Conservation (phyloP, 92 coral and sea anemone genomes). For the Epizoanthus stellaris region DNA sequence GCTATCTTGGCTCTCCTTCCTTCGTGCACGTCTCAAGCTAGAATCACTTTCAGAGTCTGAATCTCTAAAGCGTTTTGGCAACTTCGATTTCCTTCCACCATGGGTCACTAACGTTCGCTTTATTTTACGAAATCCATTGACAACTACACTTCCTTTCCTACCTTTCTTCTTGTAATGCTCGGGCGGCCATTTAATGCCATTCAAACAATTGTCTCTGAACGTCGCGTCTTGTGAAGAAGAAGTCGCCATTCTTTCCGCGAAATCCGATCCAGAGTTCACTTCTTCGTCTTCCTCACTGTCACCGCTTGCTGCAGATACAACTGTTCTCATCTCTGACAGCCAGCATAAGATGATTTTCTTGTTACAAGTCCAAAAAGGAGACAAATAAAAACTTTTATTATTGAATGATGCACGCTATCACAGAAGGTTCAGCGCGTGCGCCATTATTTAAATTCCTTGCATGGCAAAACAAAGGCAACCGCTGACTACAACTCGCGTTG, state of each 20-base stretch:
- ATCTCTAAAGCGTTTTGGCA: conserved; percentile 93
- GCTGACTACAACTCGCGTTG: conserved; percentile 57
- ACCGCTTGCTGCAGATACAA: conserved; percentile 71
- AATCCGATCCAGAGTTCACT: conserved; percentile 59
- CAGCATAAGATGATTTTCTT: conserved; percentile 72
- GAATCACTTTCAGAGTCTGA: conserved; percentile 87
- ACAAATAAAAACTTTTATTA: conserved; percentile 82
- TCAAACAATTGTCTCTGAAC: conserved; percentile 95
- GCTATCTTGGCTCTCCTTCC: conserved; percentile 45
- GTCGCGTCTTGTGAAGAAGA: conserved; percentile 79
- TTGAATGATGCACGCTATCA: conserved; percentile 97
- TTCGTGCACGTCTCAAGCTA: conserved; percentile 62
- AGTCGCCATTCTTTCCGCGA: conserved; percentile 61
- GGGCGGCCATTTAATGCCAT: conserved; percentile 99
- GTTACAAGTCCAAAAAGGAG: conserved; percentile 56
- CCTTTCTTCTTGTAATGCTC: conserved; percentile 87
- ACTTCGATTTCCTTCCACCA: conserved; percentile 89
- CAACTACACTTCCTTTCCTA: conserved; percentile 65
- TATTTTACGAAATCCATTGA: conserved; percentile 84
- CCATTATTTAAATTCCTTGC: conserved; percentile 99
- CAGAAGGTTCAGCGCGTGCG: conserved; percentile 94
- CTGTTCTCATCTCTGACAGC: conserved; percentile 71
- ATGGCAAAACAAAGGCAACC: conserved; percentile 68
- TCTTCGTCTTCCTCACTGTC: conserved; percentile 75
- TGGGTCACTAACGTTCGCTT: conserved; percentile 81